Evolutionary conservation across 1,140 invertebrate genomes (phyloP).

Genomic region (Scaptomyza hsui): DNA sequence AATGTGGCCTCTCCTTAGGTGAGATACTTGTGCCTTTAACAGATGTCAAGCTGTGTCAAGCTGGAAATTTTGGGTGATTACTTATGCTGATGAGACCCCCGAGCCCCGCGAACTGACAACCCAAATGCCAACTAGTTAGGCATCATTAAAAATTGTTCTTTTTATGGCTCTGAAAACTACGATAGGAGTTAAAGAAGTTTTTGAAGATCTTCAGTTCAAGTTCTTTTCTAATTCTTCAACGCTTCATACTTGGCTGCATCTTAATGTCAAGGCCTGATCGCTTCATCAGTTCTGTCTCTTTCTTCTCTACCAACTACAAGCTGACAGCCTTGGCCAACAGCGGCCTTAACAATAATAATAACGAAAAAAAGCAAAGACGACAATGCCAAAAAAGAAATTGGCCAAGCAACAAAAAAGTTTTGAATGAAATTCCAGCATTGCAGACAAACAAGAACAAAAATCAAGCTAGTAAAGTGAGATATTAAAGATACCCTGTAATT

Average conservation of each 20-base stretch:
- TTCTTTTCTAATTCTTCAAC: not conserved
- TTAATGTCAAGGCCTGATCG: slow-evolving; percentile 80
- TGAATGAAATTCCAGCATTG: slow-evolving; percentile 75
- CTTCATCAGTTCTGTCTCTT: slow-evolving; percentile 58
- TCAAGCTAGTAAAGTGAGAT: not conserved
- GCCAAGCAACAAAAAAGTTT: slow-evolving; percentile 61
- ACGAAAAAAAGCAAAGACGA: slow-evolving; percentile 25
- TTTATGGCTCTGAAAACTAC: not conserved
- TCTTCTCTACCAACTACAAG: slow-evolving; percentile 2
- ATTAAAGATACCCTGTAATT: slow-evolving; percentile 19
- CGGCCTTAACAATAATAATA: slow-evolving; percentile 31
- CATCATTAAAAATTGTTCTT: slow-evolving; percentile 2
- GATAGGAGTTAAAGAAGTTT: no score
- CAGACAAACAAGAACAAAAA: slow-evolving; percentile 38
- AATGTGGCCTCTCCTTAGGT: slow-evolving; percentile 55
- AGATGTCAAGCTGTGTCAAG: slow-evolving; percentile 74
- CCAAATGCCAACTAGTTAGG: not conserved
- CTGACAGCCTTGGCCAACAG: slow-evolving; percentile 58
- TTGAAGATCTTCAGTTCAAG: not conserved
- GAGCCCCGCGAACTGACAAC: slow-evolving; percentile 10
- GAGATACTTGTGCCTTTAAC: slow-evolving; percentile 33
- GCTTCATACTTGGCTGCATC: not conserved
- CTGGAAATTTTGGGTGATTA: slow-evolving; percentile 49
- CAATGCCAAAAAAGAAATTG: slow-evolving; percentile 70
- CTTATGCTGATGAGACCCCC: slow-evolving; percentile 37